Evolutionary conservation across 2,113 vertebrate genomes (phyloP), one percentile per base, ranked within the genome.

Genomic region (Fulmarus glacialis): DNA sequence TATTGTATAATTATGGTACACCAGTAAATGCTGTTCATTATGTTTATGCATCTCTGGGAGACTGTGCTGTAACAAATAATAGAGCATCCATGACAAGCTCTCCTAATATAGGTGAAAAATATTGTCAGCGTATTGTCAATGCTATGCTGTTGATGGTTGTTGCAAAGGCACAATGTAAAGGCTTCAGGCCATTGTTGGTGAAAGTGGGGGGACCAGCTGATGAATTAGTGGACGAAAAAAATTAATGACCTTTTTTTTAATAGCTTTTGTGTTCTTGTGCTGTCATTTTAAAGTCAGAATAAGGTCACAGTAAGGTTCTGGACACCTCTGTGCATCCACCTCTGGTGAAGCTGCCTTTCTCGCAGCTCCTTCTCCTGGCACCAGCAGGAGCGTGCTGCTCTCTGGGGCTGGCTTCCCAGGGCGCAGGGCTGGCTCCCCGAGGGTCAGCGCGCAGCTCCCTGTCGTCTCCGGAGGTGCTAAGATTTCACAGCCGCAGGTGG

Each of bases 401-500:
- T 17, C 1, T 0, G 2, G 29, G 58, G 21, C 36, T 58, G 87
- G 8, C 12, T 36, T 52, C 53, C 24, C 9, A 5, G 16, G 13
- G 7, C 5, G 11, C 20, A 13, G 27, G 2, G 9, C 7, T 45
- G 60, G 19, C 38, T n/a, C 55, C 18, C 15, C 0, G 1, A 13
- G 48, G 9, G 20, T 3, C 0, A 1, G 1, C 2, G 2, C 3
- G 38, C 4, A 11, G 56, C 62, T 55, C 12, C 3, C 18, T 3
- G 8, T 8, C 15, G 0, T 11, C 63, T 15, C 8, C 12, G 3
- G 81, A 24, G 53, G 0, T 4, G 55, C 17, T 18, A 3, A 8
- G 5, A 11, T 11, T 11, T 6, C 52, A 4, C 32, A 1, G 1
- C 42, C 7, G 10, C 26, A 32, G 59, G 26, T 23, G 42, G 43